These are phyloP conservation scores for Benthosema pterotum DNA, from an alignment of 2,797 vertebrate genomes.

Conservation along the genomic window DNA sequence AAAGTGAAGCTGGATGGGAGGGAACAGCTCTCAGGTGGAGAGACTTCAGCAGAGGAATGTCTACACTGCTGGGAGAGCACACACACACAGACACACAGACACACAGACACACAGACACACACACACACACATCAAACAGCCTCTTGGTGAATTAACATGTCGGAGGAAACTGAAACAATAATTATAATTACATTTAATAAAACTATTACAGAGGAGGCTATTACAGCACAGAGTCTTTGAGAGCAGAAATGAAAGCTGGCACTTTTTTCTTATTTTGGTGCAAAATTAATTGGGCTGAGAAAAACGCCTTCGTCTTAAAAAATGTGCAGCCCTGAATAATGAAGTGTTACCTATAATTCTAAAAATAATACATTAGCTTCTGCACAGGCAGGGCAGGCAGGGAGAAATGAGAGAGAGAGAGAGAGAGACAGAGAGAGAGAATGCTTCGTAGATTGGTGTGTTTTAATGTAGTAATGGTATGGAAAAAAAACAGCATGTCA, in stretches of 20 bases:
- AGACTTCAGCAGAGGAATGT: conserved; percentile 43
- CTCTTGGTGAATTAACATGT: conserved; percentile 47
- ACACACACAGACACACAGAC: conserved; percentile 23
- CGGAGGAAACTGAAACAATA: conserved; percentile 17
- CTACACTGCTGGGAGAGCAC: conserved; percentile 30
- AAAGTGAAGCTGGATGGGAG: conserved; percentile 31
- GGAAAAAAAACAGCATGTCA: conserved; percentile 43
- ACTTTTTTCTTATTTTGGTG: conserved; percentile 57
- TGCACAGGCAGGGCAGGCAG: conserved; percentile 34
- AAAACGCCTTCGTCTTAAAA: conserved; percentile 63
- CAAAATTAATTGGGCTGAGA: conserved; percentile 62
- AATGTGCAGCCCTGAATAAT: conserved; percentile 65
- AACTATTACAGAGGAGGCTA: conserved; percentile 45
- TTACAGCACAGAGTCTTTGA: conserved; percentile 39
- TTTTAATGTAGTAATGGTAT: conserved; percentile 74
- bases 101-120: conserved; percentile 5
- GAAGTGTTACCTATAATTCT: conserved; percentile 70
- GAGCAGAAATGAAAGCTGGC: conserved; percentile 54
- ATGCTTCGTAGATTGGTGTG: conserved; percentile 79
- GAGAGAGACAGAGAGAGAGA: conserved; percentile 50
- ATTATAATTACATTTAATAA: conserved; percentile 57
- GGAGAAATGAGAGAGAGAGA: neutral
- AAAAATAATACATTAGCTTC: conserved; percentile 60
- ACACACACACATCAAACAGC: conserved; percentile 15
- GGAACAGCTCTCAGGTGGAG: conserved; percentile 46